Evolutionary conservation across 2,113 vertebrate species (phyloP), one percentile per base, ranked within the genome.

Genomic region (Dolichotis patagonum): DNA sequence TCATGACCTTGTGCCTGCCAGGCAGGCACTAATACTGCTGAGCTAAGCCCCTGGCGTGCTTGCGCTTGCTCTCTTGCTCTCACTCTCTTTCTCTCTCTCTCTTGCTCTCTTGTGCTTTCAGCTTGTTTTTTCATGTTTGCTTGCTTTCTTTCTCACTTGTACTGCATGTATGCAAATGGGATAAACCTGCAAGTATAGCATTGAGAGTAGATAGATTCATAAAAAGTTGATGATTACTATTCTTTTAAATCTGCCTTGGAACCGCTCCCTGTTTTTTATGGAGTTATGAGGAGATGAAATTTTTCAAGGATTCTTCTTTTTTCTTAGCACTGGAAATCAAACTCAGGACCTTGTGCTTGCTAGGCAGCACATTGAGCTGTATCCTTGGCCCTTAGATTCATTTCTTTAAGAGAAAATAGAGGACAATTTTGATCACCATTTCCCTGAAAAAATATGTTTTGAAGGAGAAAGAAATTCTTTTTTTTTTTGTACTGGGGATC

Each of bases 371-470:
- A 56, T 17, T 54, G 54, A 17, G 54, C 54, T 54, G 11, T 13
- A 52, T 52, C 52, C 52, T 54, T 17, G 54, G 7, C 54, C 54
- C 54, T 54, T 54, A 52, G 43, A 17, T 49, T 80, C 2, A 16
- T 67, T 97, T 84, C 85, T 80, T 41, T 56, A 81, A 89, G 60
- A 87, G 85, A 83, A 86, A 92, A 89, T 52, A 77, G 22, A 86
- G 35, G 67, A 77, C 1, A 90, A 7, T 84, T 83, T 83, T 90
- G 52, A 41, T 75, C 11, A 95, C 3, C 1, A 26, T 49, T 84
- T 54, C 2, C 24, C 26, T 52, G 14, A 58, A 65, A 85, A 87
- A 90, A 85, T 95, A 89, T 2, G 38, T 22, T 62, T 81, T 77
- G 65, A 83, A 94, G 49, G 26, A 41, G 35, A 92, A 90, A 83